Conservation (phyloP, 2,888 invertebrate genomes). For the Pristionchus entomophagus region DNA sequence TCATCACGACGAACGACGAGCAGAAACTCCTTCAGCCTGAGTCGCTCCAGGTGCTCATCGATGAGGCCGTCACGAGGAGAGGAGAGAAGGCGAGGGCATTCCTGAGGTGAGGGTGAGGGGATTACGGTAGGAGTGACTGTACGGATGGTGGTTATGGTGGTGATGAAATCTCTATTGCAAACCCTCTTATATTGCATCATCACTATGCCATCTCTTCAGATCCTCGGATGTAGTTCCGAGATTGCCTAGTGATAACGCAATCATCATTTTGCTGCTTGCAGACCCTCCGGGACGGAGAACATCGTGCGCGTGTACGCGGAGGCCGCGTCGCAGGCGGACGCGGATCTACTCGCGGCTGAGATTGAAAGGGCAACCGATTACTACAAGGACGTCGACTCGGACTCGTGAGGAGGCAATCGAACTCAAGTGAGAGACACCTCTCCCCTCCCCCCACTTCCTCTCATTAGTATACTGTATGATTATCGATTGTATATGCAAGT, state of each 20-base stretch:
- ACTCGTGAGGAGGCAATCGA: too few relatives aligned
- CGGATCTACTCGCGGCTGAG: conserved; percentile 75
- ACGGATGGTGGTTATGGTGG: too few relatives aligned
- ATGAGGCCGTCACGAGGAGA: conserved; percentile 84
- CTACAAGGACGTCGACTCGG: too few relatives aligned
- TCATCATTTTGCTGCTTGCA: too few relatives aligned
- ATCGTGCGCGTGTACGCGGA: conserved; percentile 96
- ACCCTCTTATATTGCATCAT: background rate
- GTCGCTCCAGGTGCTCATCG: conserved; percentile 86
- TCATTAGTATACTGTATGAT: too few relatives aligned
- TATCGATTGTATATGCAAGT: too few relatives aligned
- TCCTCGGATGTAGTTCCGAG: background rate
- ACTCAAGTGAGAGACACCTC: too few relatives aligned
- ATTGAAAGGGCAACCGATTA: conserved; percentile 56
- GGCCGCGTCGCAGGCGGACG: conserved; percentile 76
- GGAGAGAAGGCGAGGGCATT: conserved; percentile 86
- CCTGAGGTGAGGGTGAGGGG: conserved; percentile 82
- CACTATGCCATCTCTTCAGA: too few relatives aligned
- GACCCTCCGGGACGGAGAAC: conserved; percentile 98
- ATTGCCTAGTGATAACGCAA: background rate
- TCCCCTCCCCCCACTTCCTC: too few relatives aligned
- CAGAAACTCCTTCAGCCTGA: conserved; percentile 86
- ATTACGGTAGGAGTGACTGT: too few relatives aligned
- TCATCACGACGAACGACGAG: conserved; percentile 91
- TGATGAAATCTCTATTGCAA: too few relatives aligned